Percentiles rank a stretch among this genome's conserved stretches.
Evolutionary conservation across 2,797 vertebrate genomes (phyloP).

Genomic region (Propithecus deckenii): DNA sequence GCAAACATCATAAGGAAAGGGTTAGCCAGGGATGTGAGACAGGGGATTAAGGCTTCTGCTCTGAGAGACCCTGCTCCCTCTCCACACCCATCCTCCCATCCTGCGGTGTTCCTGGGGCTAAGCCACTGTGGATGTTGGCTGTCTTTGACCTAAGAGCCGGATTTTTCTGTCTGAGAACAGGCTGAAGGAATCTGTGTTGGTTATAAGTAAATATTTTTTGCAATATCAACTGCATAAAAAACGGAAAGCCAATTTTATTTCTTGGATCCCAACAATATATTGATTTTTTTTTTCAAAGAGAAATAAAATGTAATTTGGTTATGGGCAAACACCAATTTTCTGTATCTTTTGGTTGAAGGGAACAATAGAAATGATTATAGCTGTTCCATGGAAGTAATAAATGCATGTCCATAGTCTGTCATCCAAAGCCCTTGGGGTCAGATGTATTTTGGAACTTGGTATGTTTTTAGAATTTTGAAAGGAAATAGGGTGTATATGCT

Average conservation of each 20-base stretch:
- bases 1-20: neutral
- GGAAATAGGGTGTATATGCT: neutral
- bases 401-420: neutral
- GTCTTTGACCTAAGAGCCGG: neutral
- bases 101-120: neutral
- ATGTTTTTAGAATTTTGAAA: constrained; percentile 37
- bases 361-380: constrained; percentile 31
- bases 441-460: constrained; percentile 25
- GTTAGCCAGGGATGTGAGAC: neutral
- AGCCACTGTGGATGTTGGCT: neutral
- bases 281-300: constrained; percentile 45
- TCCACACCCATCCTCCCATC: neutral
- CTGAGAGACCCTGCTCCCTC: neutral
- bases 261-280: constrained; percentile 28
- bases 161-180: constrained; percentile 10
- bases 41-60: neutral
- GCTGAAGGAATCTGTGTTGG: neutral
- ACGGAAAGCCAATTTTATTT: neutral
- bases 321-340: constrained; percentile 46
- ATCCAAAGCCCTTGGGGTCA: constrained; percentile 15
- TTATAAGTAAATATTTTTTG: constrained; percentile 4
- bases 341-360: constrained; percentile 34
- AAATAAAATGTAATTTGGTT: constrained; percentile 58
- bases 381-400: constrained; percentile 14
- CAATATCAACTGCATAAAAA: constrained; percentile 18